These are phyloP conservation scores for Enteromius fasciolatus DNA, from an alignment of 2,797 vertebrate genomes.

Conservation along the genomic window DNA sequence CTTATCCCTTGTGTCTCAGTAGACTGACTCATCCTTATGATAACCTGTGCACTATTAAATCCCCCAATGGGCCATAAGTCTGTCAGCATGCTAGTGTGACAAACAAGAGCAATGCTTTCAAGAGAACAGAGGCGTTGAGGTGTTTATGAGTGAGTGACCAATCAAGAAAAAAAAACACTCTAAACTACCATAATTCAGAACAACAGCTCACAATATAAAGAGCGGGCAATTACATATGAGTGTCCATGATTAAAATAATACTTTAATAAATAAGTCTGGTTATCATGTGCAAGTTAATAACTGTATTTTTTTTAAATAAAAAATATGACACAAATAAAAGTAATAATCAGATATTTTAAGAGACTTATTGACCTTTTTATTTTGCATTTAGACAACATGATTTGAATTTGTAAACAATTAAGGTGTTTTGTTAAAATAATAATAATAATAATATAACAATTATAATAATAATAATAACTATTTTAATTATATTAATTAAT, in stretches of 20 bases:
- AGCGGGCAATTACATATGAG: background rate
- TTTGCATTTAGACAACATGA: background rate
- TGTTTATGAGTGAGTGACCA: constrained; percentile 24
- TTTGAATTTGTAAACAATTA: background rate
- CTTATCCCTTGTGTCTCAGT: constrained; percentile 68
- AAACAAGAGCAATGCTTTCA: constrained; percentile 30
- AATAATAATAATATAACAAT: background rate
- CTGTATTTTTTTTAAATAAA: background rate
- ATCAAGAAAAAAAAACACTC: background rate
- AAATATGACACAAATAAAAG: too few species aligned
- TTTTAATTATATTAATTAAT: background rate
- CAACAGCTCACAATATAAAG: background rate
- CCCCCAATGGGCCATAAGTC: constrained; percentile 29
- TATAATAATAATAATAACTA: too few species aligned
- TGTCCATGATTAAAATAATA: background rate
- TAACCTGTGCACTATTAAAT: constrained; percentile 49
- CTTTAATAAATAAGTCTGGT: background rate
- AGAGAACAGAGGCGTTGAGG: constrained; percentile 4
- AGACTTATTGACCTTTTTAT: background rate
- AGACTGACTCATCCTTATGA: constrained; percentile 59
- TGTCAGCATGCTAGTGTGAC: constrained; percentile 31
- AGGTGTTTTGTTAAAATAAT: background rate
- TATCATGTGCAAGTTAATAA: background rate
- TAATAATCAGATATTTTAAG: background rate
- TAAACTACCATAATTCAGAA: background rate